Conservation (phyloP, 2,888 invertebrate species). For the Drosophila ezoana region DNA sequence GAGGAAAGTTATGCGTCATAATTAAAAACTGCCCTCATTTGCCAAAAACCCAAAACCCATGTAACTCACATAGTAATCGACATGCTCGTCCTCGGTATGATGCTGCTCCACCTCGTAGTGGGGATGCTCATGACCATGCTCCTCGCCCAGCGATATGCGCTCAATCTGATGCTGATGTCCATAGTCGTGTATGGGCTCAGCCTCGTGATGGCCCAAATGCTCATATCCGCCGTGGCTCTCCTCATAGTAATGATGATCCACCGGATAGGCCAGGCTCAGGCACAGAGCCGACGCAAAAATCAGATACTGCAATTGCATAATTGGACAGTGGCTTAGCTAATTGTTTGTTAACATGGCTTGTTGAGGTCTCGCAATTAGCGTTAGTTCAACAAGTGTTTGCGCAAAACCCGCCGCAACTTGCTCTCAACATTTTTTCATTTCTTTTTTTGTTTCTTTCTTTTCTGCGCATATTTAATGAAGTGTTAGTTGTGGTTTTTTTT, state of each 20-base stretch:
- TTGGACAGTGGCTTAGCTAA: slow-evolving; percentile 52
- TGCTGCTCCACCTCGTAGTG: slow-evolving; percentile 66
- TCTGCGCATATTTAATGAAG: slow-evolving; percentile 50
- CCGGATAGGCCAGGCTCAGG: slow-evolving; percentile 83
- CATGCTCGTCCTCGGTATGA: slow-evolving; percentile 86
- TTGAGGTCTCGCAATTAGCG: slow-evolving; percentile 55
- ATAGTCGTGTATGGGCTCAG: slow-evolving; percentile 75
- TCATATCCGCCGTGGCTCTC: slow-evolving; percentile 79
- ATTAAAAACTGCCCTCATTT: not conserved
- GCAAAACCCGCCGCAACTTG: slow-evolving; percentile 20
- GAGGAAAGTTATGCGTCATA: slow-evolving; percentile 25
- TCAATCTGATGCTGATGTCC: slow-evolving; percentile 80
- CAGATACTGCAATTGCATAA: slow-evolving; percentile 82
- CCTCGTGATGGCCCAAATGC: slow-evolving; percentile 77
- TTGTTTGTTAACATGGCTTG: slow-evolving; percentile 62
- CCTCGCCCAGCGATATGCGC: slow-evolving; percentile 81
- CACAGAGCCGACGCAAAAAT: slow-evolving; percentile 84
- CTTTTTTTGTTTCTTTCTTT: slow-evolving; percentile 3
- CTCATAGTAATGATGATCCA: slow-evolving; percentile 83
- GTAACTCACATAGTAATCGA: slow-evolving; percentile 88
- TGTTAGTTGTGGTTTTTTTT: slow-evolving; percentile 47
- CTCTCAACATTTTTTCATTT: slow-evolving; percentile 22
- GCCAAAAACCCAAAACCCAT: not conserved
- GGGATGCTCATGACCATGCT: slow-evolving; percentile 84
- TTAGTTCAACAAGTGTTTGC: slow-evolving; percentile 33